phyloP scores from a whole-genome alignment of 2,797 vertebrate species.

The Paedocypris micromegethes region DNA sequence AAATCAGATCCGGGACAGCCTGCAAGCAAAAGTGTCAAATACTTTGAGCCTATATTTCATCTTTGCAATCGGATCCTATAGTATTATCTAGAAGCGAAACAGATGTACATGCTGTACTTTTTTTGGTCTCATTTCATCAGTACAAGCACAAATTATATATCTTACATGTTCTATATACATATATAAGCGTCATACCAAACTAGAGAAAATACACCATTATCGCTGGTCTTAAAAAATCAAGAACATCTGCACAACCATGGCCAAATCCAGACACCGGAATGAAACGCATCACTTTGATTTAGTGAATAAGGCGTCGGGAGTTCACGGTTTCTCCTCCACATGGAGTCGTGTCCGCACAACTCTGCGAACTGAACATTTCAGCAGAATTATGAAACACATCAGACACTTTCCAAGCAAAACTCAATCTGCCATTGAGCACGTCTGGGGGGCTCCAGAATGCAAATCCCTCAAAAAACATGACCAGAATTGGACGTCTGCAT shows the following conservation, averaged over 20 bases:
- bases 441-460: too few species aligned
- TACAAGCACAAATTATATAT: too few species aligned
- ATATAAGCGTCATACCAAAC: too few species aligned
- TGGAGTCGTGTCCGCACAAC: neutral
- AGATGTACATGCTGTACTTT: too few species aligned
- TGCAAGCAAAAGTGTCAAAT: constrained; percentile 17
- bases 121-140: too few species aligned
- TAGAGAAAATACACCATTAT: neutral
- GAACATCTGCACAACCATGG: constrained; percentile 14
- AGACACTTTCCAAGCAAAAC: too few species aligned
- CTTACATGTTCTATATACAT: too few species aligned
- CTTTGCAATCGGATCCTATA: too few species aligned
- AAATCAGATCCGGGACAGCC: constrained; percentile 6
- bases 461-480: too few species aligned
- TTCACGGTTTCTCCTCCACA: neutral
- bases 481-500: too few species aligned
- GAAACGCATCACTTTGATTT: constrained; percentile 18
- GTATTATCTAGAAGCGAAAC: too few species aligned
- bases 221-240: constrained; percentile 3
- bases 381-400: neutral
- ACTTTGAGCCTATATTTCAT: neutral
- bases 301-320: constrained; percentile 4
- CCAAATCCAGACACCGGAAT: constrained; percentile 2
- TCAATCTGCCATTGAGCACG: too few species aligned
- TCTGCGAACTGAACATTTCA: neutral